These are phyloP conservation scores for Dasypus novemcinctus DNA, from an alignment of 2,113 vertebrate species.

Conservation along the genomic window DNA sequence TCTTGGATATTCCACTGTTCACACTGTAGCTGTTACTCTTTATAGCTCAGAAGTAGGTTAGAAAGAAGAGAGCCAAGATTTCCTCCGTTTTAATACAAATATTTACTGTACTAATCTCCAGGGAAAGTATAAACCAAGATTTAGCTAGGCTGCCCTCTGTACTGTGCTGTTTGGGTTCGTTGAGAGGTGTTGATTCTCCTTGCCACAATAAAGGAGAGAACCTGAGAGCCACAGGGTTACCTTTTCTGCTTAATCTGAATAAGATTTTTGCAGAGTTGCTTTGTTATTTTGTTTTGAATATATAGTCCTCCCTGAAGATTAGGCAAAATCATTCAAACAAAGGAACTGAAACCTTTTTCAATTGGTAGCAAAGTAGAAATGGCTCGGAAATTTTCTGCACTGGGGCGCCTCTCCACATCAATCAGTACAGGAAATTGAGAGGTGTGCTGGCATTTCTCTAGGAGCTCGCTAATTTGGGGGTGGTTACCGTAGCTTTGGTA, in stretches of 20 bases:
- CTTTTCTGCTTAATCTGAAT: not conserved
- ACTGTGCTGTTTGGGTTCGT: not conserved
- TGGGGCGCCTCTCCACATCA: not conserved
- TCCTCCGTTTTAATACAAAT: not conserved
- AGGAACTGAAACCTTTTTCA: not conserved
- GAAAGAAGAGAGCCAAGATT: not conserved
- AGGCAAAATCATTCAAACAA: not conserved
- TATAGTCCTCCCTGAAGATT: not conserved
- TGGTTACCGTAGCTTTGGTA: not conserved
- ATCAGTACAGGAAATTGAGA: not conserved
- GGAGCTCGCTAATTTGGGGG: not conserved
- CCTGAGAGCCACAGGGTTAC: not conserved
- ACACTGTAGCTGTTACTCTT: not conserved
- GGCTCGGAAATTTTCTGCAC: not conserved
- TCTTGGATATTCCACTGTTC: not conserved
- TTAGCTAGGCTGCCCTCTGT: not conserved
- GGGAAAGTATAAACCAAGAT: not conserved
- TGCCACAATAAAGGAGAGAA: not conserved
- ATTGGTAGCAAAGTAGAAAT: not conserved
- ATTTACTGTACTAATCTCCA: not conserved
- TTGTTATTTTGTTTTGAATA: constrained; percentile 17
- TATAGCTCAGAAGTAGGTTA: not conserved
- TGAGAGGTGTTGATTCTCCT: not conserved
- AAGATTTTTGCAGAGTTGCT: not conserved
- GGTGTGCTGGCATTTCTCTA: not conserved